phyloP scores from a whole-genome alignment of 2,113 vertebrate genomes.

The Limnothrissa miodon region DNA sequence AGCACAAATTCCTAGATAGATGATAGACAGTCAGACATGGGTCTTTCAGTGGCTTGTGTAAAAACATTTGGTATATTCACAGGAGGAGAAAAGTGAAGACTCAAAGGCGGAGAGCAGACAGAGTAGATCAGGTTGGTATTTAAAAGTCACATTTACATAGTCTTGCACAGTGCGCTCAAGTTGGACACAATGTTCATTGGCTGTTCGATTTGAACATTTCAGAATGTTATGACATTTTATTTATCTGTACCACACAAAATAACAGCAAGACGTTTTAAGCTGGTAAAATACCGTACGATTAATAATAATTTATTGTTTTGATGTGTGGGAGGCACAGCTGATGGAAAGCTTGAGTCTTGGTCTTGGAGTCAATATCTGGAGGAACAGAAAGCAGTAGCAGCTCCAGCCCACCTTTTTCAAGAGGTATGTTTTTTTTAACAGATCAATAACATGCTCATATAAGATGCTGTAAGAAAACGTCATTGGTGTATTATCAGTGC shows the following conservation, averaged over 20 bases:
- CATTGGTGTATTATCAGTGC: too few species aligned
- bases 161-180: not conserved
- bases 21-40: not conserved
- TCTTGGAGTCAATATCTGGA: constrained; percentile 89
- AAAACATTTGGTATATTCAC: constrained; percentile 18
- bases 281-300: not conserved
- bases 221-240: not conserved
- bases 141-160: not conserved
- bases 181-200: not conserved
- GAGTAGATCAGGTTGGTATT: constrained; percentile 64
- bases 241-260: not conserved
- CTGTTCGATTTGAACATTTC: not conserved
- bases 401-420: constrained; percentile 90
- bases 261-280: not conserved
- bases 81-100: constrained; percentile 72
- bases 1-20: too few species aligned
- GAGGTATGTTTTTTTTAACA: constrained; percentile 70
- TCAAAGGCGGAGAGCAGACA: constrained; percentile 62
- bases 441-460: not conserved
- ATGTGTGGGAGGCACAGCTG: constrained; percentile 65
- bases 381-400: constrained; percentile 85
- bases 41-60: not conserved
- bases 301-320: constrained; percentile 35
- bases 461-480: too few species aligned
- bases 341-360: constrained; percentile 87